These are phyloP conservation scores for Brachionus rubens DNA, from an alignment of 1,140 invertebrate genomes.

Conservation along the genomic window DNA sequence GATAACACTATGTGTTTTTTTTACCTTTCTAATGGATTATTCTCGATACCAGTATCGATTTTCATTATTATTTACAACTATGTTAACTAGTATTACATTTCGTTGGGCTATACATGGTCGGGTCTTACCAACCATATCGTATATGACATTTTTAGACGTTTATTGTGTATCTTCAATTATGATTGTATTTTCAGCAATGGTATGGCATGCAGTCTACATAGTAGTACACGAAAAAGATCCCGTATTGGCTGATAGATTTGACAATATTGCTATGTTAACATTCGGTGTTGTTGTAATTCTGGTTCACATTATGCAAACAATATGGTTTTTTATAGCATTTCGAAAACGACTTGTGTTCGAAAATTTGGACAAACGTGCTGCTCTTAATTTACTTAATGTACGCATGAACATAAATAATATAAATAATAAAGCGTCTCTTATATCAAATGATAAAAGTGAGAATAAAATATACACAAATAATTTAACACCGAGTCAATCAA, in stretches of 20 bases:
- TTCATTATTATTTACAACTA: constrained; percentile 22
- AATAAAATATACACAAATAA: too few species aligned
- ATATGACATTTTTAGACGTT: constrained; percentile 7
- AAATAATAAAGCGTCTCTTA: too few species aligned
- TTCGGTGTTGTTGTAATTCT: not conserved
- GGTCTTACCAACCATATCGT: constrained; percentile 17
- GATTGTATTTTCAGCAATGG: constrained; percentile 21
- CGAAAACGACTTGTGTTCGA: not conserved
- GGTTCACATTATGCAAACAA: constrained; percentile 3
- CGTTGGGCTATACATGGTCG: constrained; percentile 26
- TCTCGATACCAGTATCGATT: constrained; percentile 12
- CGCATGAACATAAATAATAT: not conserved
- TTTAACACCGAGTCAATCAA: too few species aligned
- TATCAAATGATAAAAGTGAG: not conserved
- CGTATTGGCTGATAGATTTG: not conserved
- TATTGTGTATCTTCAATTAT: constrained; percentile 19
- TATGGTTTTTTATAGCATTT: constrained; percentile 21
- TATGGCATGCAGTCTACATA: constrained; percentile 11
- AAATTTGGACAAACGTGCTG: constrained; percentile 2
- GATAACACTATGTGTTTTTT: constrained; percentile 31
- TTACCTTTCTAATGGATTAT: constrained; percentile 34
- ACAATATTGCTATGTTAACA: not conserved
- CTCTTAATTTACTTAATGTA: not conserved
- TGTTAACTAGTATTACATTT: constrained; percentile 31
- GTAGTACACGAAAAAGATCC: constrained; percentile 3